Percentiles rank a stretch among this genome's conserved stretches.
Evolutionary conservation across 2,797 vertebrate species (phyloP).

Genomic region (Lepus oiostolus): DNA sequence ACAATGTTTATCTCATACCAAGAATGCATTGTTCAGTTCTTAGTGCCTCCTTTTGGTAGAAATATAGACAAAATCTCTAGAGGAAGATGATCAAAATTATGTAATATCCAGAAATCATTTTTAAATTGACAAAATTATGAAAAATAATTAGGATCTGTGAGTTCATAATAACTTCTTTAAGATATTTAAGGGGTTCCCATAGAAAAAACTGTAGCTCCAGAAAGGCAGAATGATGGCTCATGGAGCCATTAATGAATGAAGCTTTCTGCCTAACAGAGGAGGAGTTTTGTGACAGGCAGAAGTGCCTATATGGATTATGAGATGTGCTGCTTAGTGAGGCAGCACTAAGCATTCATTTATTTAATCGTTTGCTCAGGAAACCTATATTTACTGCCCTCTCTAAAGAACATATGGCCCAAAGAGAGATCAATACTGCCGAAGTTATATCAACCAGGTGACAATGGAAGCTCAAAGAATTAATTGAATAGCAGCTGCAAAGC

Average conservation of each 20-base stretch:
- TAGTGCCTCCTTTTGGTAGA: neutral
- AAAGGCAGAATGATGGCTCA: neutral
- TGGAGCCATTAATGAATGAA: neutral
- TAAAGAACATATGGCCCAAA: constrained; percentile 44
- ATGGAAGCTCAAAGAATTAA: neutral
- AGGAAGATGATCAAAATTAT: neutral
- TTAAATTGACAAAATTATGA: neutral
- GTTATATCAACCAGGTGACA: neutral
- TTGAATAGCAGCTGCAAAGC: neutral
- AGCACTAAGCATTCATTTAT: neutral
- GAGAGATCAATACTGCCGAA: neutral
- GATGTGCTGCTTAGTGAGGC: neutral
- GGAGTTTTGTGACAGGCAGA: neutral
- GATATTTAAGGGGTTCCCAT: neutral
- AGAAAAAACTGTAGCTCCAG: neutral
- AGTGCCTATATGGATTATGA: neutral
- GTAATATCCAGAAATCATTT: neutral
- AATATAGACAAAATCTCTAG: neutral
- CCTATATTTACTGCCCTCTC: neutral
- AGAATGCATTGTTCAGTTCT: neutral
- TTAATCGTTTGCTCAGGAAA: constrained; percentile 60
- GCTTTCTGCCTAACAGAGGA: neutral
- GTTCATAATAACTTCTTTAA: neutral
- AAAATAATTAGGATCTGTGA: neutral
- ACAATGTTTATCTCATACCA: neutral